phyloP scores from a whole-genome alignment of 2,113 vertebrate species.

The Tragelaphus buxtoni region DNA sequence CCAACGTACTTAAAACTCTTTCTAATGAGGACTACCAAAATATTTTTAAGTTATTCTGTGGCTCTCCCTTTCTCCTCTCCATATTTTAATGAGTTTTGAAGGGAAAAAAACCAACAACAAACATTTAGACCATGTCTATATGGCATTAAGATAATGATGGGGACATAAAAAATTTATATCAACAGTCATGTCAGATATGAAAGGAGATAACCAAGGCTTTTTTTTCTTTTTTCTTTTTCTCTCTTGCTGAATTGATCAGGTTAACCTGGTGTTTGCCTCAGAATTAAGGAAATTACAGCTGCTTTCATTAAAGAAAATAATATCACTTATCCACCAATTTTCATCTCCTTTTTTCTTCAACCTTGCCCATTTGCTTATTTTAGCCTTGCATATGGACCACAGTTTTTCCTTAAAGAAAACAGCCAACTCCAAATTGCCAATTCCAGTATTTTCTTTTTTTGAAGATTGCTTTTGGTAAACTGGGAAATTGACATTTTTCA shows the following conservation, averaged over 20 bases:
- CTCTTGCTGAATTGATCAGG: neutral
- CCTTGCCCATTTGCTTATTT: slow-evolving; percentile 28
- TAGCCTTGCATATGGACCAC: neutral
- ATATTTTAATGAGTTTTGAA: slow-evolving; percentile 59
- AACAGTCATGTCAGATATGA: neutral
- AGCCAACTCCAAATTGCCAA: neutral
- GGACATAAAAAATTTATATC: slow-evolving; percentile 20
- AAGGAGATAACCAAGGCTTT: slow-evolving; percentile 8
- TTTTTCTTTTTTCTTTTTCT: neutral
- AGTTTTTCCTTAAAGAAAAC: neutral
- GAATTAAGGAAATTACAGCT: neutral
- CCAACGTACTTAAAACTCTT: slow-evolving; percentile 66
- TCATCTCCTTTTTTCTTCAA: slow-evolving; percentile 24
- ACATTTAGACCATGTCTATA: neutral
- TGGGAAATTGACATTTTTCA: neutral
- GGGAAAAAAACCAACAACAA: neutral
- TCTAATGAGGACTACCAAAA: slow-evolving; percentile 77
- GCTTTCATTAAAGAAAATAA: neutral
- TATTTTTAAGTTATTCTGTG: slow-evolving; percentile 64
- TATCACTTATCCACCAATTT: neutral
- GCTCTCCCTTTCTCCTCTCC: slow-evolving; percentile 44
- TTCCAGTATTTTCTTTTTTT: neutral
- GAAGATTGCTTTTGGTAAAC: neutral
- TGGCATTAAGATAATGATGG: slow-evolving; percentile 6
- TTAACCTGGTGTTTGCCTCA: slow-evolving; percentile 19